Evolutionary conservation across 2,888 invertebrate genomes (phyloP), one percentile per base, ranked within the genome.

Genomic region (Drosophila demipolita): DNA sequence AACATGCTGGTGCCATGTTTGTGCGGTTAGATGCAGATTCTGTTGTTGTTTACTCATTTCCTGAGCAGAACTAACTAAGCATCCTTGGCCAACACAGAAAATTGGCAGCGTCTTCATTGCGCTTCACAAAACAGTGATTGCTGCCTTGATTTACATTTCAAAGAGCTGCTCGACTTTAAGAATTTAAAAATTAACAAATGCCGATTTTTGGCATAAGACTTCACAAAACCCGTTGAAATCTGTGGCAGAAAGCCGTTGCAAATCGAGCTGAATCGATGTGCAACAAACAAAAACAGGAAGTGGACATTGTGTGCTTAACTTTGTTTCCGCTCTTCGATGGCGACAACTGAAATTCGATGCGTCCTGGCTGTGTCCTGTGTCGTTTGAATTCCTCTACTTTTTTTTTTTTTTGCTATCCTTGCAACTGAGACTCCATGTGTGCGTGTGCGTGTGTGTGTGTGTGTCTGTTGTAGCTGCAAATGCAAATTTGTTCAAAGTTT

Each of bases 401-500:
- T 11, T 26, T 17, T 36, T 26, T 55, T 60, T 73, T 65, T 66
- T 57, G 29, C 29, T 53, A 3, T 32, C 26, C 57, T 36, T 54
- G 48, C 64, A 60, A 55, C 55, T 11, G 38, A 60, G 60, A 33
- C 49, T 26, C 42, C 20, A 49, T 55, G 33, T 48, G 55, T 29
- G 45, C 55, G 38, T 54, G 59, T n/a, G n/a, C n/a, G n/a, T n/a
- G n/a, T n/a, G n/a, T 67, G 62, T 55, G 23, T 55, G 64, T 50
- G 50, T 54, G 58, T 74, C 70, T 75, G 65, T 64, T 66, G 68
- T 53, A 52, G 55, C 73, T 68, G 71, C 82, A 83, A 85, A 89
- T 89, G 87, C 90, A 89, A 90, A 89, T 90, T 90, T 86, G 90
- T 86, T 89, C 79, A 82, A 89, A 89, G 90, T 89, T 89, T 89